Conservation (phyloP, 64 coral and sea anemone genomes). For the Actinia equina region DNA sequence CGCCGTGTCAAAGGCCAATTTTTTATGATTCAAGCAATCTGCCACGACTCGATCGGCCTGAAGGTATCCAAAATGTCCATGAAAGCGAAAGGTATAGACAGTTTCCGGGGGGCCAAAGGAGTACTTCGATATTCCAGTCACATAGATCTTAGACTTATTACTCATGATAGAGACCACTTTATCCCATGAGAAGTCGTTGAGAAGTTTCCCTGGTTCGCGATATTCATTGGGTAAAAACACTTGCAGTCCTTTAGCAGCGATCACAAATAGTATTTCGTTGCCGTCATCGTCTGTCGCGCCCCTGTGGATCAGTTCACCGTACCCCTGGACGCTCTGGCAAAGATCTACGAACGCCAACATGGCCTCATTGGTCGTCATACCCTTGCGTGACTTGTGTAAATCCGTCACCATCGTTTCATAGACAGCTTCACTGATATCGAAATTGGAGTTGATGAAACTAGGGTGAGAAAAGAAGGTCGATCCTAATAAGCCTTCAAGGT, state of each 20-base stretch:
- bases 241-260: slow-evolving; percentile 55
- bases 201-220: slow-evolving; percentile 51
- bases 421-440: slow-evolving; percentile 47
- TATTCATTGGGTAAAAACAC: slow-evolving; percentile 51
- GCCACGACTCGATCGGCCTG: slow-evolving; percentile 45
- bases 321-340: slow-evolving; percentile 40
- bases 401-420: slow-evolving; percentile 77
- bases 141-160: slow-evolving; percentile 53
- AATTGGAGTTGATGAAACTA: slow-evolving; percentile 69
- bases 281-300: slow-evolving; percentile 44
- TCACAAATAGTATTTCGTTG: slow-evolving; percentile 39
- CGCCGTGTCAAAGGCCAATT: slow-evolving; percentile 30
- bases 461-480: slow-evolving; percentile 59
- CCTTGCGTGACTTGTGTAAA: slow-evolving; percentile 71
- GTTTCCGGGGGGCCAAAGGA: background rate
- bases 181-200: slow-evolving; percentile 61
- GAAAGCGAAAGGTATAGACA: slow-evolving; percentile 51
- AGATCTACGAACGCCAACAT: slow-evolving; percentile 51
- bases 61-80: slow-evolving; percentile 70
- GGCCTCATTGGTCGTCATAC: slow-evolving; percentile 61
- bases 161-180: slow-evolving; percentile 55
- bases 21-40: slow-evolving; percentile 62
- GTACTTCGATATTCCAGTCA: slow-evolving; percentile 17
- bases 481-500: slow-evolving; percentile 70
- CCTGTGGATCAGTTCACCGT: slow-evolving; percentile 56